Conservation (phyloP, 2,113 vertebrate species). For the Leptocoma aspasia region DNA sequence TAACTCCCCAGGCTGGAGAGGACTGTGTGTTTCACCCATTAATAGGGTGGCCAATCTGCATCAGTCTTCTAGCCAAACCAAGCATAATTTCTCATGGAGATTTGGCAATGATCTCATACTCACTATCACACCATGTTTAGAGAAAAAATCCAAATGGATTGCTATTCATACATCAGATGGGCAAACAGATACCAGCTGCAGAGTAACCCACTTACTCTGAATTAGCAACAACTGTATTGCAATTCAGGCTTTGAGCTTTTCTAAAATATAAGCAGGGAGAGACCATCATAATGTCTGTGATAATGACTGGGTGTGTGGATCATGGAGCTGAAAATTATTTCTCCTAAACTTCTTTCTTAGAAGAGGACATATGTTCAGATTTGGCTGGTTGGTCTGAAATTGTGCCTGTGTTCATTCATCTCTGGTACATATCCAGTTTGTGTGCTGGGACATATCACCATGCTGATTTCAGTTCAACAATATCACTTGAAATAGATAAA, state of each 20-base stretch:
- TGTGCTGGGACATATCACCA: neutral
- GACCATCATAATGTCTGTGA: constrained; percentile 33
- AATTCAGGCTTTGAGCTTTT: constrained; percentile 31
- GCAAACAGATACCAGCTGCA: constrained; percentile 62
- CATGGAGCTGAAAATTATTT: constrained; percentile 44
- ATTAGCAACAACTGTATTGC: constrained; percentile 23
- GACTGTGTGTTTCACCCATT: neutral
- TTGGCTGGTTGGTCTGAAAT: constrained; percentile 16
- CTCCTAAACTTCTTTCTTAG: constrained; percentile 22
- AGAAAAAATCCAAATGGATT: constrained; percentile 21
- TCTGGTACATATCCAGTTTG: neutral
- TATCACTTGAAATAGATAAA: neutral
- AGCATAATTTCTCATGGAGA: neutral
- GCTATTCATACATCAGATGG: constrained; percentile 54
- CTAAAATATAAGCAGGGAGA: constrained; percentile 37
- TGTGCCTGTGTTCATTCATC: neutral
- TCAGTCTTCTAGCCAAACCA: neutral
- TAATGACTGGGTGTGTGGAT: constrained; percentile 38
- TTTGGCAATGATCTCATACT: neutral
- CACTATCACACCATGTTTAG: neutral
- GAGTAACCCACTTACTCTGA: constrained; percentile 38
- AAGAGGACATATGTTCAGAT: constrained; percentile 25
- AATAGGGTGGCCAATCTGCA: neutral
- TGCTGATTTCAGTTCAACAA: neutral
- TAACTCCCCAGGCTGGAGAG: neutral